Percentiles rank a stretch among this genome's conserved stretches.
Conservation (phyloP, 2,888 invertebrate genomes). For the Eilema sororculum region DNA sequence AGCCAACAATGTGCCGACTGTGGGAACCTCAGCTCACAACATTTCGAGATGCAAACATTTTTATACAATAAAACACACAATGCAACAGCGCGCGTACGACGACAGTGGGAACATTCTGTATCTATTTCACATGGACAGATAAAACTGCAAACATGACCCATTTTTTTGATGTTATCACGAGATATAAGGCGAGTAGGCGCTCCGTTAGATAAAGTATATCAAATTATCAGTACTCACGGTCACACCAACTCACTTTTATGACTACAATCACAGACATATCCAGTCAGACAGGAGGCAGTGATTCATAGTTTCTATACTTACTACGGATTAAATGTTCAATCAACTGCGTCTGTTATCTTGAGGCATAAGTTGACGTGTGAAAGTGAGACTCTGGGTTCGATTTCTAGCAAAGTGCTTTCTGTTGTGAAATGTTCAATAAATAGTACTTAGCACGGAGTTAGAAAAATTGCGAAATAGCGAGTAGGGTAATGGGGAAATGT, state of each 20-base stretch:
- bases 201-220: constrained; percentile 16
- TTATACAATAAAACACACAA: constrained; percentile 1
- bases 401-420: background rate
- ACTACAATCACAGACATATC: background rate
- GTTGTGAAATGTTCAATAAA: background rate
- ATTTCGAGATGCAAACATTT: constrained; percentile 1
- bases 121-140: constrained; percentile 22
- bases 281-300: background rate
- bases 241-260: constrained; percentile 7
- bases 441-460: too few relatives aligned
- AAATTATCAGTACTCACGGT: constrained; percentile 18
- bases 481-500: background rate
- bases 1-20: background rate
- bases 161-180: constrained; percentile 33
- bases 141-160: constrained; percentile 40
- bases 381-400: background rate
- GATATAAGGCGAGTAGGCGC: constrained; percentile 11
- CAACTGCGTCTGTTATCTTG: background rate
- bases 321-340: constrained; percentile 1
- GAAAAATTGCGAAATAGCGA: too few relatives aligned
- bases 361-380: background rate
- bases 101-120: constrained; percentile 21
- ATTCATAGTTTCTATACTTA: background rate
- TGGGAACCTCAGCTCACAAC: background rate
- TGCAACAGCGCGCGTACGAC: constrained; percentile 6